Evolutionary conservation across 2,797 vertebrate species (phyloP), one percentile per base, ranked within the genome.

Genomic region (Pristis pectinata): DNA sequence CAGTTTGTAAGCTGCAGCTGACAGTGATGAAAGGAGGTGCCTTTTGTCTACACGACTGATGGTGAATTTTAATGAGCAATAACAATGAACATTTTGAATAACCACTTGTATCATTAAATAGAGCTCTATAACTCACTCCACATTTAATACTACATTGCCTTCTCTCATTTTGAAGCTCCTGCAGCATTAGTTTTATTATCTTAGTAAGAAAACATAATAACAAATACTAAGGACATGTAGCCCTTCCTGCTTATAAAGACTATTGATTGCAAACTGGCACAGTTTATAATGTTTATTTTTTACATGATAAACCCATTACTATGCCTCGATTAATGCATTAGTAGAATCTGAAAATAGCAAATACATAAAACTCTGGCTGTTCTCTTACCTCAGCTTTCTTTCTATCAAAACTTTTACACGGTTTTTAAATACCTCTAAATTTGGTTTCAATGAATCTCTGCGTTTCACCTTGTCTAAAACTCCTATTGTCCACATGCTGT

Each of bases 151-250:
- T 91, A 67, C n/a, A 67, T 61, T 67, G 87, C n/a, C 22, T 91
- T 67, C 87, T 91, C 87, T 91, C 87, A 91, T 41, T 91, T 91
- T 91, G 64, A 91, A 67, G 59, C 87, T 91, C 22, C 59, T 91
- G 87, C 37, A 22, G 34, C 87, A 22, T 91, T 87, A 56, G 87
- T 87, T 91, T 91, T 56, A 87, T 89, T 67, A 37, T 61, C 17
- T 67, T 61, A 64, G 22, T 72, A 64, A 41, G n/a, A 67, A 91
- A 91, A 41, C 59, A 91, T 64, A 37, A 56, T 34, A 67, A 11
- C n/a, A 41, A 37, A 91, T 41, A 41, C 87, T 67, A 22, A 91
- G n/a, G n/a, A 91, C n/a, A 11, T 67, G 59, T 17, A 30, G 13
- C 30, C 56, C 49, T 59, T 85, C 49, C 82, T 59, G 59, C 59